Evolutionary conservation across 1,140 invertebrate species (phyloP), one percentile per base, ranked within the genome.

Genomic region (Cotesia chilonis): DNA sequence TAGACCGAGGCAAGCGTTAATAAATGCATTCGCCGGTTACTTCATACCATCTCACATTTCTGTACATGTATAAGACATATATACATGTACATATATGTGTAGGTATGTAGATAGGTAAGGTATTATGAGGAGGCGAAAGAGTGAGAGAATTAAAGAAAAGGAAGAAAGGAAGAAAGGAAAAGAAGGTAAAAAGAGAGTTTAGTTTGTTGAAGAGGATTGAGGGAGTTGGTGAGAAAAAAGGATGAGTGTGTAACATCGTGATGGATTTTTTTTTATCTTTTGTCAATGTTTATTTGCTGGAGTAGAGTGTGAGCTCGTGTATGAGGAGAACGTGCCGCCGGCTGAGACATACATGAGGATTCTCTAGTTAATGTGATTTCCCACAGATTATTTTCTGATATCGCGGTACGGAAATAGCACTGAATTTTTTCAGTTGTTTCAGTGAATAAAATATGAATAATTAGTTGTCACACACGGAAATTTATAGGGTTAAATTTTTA

Each of bases 11-110:
- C 60, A 38, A 37, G 60, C 60, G 64, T 66, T 66, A 66, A 66
- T 66, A 66, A 66, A 66, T 66, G 64, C 64, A 66, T 66, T 66
- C 38, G 64, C 38, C 64, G 38, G 12, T 66, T 17, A 38, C 17
- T 28, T 28, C 4, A 20, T 51, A 66, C 28, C 28, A 28, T 1
- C 28, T 28, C 64, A 66, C 38, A 66, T 51, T 66, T 14, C 47
- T 66, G 38, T 7, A 61, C 28, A 28, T 28, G 28, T 28, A 28
- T 28, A 28, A 28, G 28, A 28, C 28, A 28, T 61, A 35, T 61
- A 35, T 28, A 35, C 17, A 14, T 28, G 35, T 28, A 2, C 6
- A 61, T 61, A 55, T 55, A 55, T 17, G 12, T 20, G n/a, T 57
- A 57, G 0, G n/a, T 57, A 14, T 20, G 41, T 47, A 47, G 41